Conservation (phyloP, 2,797 vertebrate genomes). For the Ctenochaetus hawaiiensis region DNA sequence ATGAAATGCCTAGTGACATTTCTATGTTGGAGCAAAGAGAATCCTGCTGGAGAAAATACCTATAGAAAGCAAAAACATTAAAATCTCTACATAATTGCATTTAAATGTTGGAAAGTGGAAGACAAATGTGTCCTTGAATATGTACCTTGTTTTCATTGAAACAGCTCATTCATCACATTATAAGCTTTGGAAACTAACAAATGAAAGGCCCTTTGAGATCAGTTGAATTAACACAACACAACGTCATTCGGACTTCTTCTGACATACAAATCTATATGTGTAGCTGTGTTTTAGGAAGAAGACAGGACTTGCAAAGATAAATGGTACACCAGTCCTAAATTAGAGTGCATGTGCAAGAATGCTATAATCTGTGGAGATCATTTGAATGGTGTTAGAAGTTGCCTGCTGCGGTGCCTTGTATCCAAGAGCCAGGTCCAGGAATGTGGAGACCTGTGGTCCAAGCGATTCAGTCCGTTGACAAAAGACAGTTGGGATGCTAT, state of each 20-base stretch:
- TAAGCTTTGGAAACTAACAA: conserved; percentile 10
- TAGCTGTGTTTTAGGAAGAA: conserved; percentile 23
- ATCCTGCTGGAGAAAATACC: conserved; percentile 4
- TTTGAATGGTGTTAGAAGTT: conserved; percentile 55
- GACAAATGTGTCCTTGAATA: conserved; percentile 24
- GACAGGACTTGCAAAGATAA: not conserved
- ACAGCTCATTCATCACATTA: conserved; percentile 32
- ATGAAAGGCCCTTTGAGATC: conserved; percentile 42
- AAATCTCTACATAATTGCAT: conserved; percentile 34
- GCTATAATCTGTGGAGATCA: conserved; percentile 24
- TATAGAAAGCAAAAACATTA: conserved; percentile 11
- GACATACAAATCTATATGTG: conserved; percentile 9
- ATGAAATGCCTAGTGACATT: not conserved
- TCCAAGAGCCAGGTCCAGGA: conserved; percentile 76
- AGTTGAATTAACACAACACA: conserved; percentile 10
- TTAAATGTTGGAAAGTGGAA: conserved; percentile 31
- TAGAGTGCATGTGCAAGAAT: conserved; percentile 47
- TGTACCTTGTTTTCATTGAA: conserved; percentile 32
- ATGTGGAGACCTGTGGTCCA: conserved; percentile 80
- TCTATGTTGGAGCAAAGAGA: not conserved
- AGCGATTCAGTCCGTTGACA: conserved; percentile 60
- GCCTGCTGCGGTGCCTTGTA: conserved; percentile 77
- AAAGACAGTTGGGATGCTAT: conserved; percentile 74
- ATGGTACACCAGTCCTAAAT: conserved; percentile 2
- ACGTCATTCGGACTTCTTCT: conserved; percentile 26